Evolutionary conservation across 2,113 vertebrate genomes (phyloP), one percentile per base, ranked within the genome.

Genomic region (Nothobranchius furzeri): DNA sequence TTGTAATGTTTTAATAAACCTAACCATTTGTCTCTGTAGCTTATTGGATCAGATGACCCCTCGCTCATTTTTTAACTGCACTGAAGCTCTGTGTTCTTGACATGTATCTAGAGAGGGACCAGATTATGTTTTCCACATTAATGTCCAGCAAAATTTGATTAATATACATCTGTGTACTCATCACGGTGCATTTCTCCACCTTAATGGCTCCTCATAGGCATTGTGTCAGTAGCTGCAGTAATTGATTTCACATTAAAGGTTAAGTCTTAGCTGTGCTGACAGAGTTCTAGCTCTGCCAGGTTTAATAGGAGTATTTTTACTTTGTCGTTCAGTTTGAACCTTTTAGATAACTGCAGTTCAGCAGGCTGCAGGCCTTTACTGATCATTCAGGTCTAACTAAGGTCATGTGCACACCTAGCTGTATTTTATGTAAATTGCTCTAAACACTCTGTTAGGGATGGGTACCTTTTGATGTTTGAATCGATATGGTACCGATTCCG

Each of bases 231-330:
- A 48, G 60, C 24, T 9, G 4, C 59, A 51, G 73, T 71, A 45
- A 84, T 82, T 68, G 60, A 79, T 84, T 78, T 75, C 66, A 69
- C 71, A 78, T 69, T 78, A 69, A 66, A 76, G 66, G 52, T 69
- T 3, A 30, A 79, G 43, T 68, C 60, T 74, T 35, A 73, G 50
- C 47, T 58, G 36, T 74, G 69, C 80, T 76, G 77, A 85, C 67
- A 12, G 56, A 10, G 62, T 49, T 24, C 58, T 65, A 48, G 47
- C 47, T n/a, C 47, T 30, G 30, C 30, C 47, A 48, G 4, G 15
- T 48, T 50, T 9, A 50, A 20, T 50, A 49, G 47, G 43, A 45
- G 43, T 40, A 40, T 47, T 14, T 48, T 48, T 48, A 48, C 6
- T 2, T 14, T n/a, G 47, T 47, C 15, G 12, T 12, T 15, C 14